Evolutionary conservation across 2,113 vertebrate species (phyloP).

Genomic region (Micromys minutus): DNA sequence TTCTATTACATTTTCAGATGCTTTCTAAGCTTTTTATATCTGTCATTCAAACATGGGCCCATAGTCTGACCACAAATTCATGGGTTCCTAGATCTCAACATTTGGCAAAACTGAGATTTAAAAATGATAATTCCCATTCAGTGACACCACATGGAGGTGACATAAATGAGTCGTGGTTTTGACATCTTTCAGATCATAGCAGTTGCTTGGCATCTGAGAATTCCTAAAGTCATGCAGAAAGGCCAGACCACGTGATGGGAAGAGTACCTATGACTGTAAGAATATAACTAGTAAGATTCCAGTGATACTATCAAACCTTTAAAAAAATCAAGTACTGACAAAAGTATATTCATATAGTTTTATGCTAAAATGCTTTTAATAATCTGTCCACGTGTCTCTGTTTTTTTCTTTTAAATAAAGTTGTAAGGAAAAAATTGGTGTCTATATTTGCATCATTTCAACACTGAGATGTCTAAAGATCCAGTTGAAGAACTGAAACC

Average conservation of each 20-base stretch:
- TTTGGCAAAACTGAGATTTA: background rate
- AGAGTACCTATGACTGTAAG: background rate
- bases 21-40: background rate
- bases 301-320: too few species aligned
- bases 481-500: background rate
- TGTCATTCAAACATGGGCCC: background rate
- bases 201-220: background rate
- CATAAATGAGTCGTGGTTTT: background rate
- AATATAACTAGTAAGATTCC: background rate
- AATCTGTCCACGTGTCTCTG: too few species aligned
- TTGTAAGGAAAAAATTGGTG: too few species aligned
- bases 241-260: background rate
- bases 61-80: background rate
- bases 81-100: background rate
- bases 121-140: background rate
- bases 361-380: too few species aligned
- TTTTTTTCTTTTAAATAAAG: too few species aligned
- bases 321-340: too few species aligned
- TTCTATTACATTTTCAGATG: background rate
- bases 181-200: background rate
- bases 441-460: background rate
- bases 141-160: background rate
- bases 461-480: background rate
- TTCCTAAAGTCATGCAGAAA: background rate
- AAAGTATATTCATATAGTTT: too few species aligned